A percentile compares a stretch with the other conserved stretches of the same genome.
Evolutionary conservation across 2,113 vertebrate genomes (phyloP).

Genomic region (Balaenoptera acutorostrata): DNA sequence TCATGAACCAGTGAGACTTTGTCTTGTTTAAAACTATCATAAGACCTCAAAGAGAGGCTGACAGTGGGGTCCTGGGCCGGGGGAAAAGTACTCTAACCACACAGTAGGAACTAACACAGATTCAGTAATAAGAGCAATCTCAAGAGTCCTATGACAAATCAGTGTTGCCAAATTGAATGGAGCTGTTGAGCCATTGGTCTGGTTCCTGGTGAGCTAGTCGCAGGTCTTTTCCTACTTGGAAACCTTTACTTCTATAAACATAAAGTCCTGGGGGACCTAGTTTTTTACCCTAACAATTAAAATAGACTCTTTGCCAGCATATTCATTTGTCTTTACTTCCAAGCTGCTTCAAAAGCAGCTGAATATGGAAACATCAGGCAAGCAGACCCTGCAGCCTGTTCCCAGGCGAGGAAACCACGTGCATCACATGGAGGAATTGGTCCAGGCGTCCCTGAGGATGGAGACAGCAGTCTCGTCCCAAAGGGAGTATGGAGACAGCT

Average conservation of each 20-base stretch:
- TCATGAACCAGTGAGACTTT: not conserved
- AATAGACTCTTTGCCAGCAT: not conserved
- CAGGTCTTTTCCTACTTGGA: not conserved
- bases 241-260: not conserved
- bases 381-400: not conserved
- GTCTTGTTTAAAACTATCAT: not conserved
- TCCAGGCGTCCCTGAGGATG: not conserved
- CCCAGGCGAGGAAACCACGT: not conserved
- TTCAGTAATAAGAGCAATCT: not conserved
- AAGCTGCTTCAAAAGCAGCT: not conserved
- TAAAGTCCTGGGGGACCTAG: not conserved
- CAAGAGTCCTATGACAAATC: not conserved
- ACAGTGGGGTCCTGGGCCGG: not conserved
- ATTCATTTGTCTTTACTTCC: not conserved
- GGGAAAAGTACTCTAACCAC: not conserved
- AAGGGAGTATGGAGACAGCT: not conserved
- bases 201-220: not conserved
- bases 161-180: not conserved
- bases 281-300: not conserved
- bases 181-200: not conserved
- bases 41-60: not conserved
- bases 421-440: not conserved
- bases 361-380: not conserved
- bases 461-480: not conserved
- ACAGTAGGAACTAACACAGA: not conserved